Base-by-base conservation (phyloP, 2,113 vertebrate species). In the Gallinago jamesoni region DNA sequence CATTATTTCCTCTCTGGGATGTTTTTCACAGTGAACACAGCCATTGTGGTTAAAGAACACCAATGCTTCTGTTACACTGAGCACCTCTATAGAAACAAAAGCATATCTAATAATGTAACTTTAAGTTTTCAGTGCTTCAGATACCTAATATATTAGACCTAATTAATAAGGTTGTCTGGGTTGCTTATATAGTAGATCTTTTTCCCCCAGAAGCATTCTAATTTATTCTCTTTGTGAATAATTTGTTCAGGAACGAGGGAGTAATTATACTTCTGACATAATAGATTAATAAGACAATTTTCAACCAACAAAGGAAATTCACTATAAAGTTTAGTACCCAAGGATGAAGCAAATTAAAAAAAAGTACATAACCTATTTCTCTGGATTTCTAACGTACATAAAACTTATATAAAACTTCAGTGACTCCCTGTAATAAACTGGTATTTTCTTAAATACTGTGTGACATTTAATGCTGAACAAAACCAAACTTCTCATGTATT, bases 221-320 rank as follows among this genome's bases (percentile, higher is more conserved):
- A 95, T 97, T 84, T 66, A 96, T 84, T 82, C 69, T 66, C 67
- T 94, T 95, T 93, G 87, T 73, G 93, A 97, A 93, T 96, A 90
- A 96, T 94, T 96, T 97, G 55, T 67, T 94, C 86, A 92, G 60
- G 70, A 97, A 88, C 39, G 11, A 92, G 75, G 85, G 91, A 94
- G 33, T 62, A 78, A 95, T 97, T 77, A 75, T 80, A 74, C 39
- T 94, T 70, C 87, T 72, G 43, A 94, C 45, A 84, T 62, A 85
- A 80, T n/a, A 20, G 93, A 97, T 94, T 95, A 90, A 94, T 72
- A 95, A 90, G 50, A 52, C 16, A 92, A 70, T 83, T 94, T 96
- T 97, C 91, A 96, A 77, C 24, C 30, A 94, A 92, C 92, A 94
- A 87, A 76, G 74, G 12, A 88, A 85, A 95, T 59, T 23, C 33